Base-by-base conservation (phyloP, 1,140 invertebrate genomes). In the Drosophila dunni region DNA sequence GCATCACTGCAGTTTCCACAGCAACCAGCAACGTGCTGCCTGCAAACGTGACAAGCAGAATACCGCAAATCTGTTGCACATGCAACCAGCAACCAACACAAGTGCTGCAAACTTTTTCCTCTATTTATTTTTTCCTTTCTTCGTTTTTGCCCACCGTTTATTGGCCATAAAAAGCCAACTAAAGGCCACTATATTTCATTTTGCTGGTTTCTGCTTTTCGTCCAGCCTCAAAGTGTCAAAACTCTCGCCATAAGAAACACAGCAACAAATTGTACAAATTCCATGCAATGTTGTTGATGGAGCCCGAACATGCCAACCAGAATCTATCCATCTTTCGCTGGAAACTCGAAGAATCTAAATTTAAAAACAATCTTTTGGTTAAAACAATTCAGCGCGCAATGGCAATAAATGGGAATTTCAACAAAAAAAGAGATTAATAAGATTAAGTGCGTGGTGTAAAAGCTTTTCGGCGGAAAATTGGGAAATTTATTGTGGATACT, bases 121-220 rank as follows among this genome's bases (percentile, higher is more conserved):
- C 24, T 29, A 4, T 29, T 29, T 29, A 29, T 29, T 29, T 29
- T 29, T 29, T 29, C 3, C 24, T 20, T 20, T 20, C 17, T 20
- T 20, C 17, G 17, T 20, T 20, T 20, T 29, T 29, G 24, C 24
- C 24, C 24, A 5, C 24, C 24, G 57, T 79, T 85, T 82, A 88
- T 88, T 82, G 83, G 57, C 65, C 79, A 86, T 86, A 86, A 78
- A 84, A 63, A 81, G 67, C 36, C 48, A 46, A 65, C 81, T 78
- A 60, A 66, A 53, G 60, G 13, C 64, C 45, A 62, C 58, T 62
- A 68, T 71, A 44, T 78, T 78, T 66, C 42, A 40, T 46, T 66
- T 54, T 17, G 53, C n/a, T 56, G 34, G 7, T 7, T 65, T 69
- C 17, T 57, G 34, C 33, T 36, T 50, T 44, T 53, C 34, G 46